Evolutionary conservation across 2,113 vertebrate species (phyloP), one percentile per base, ranked within the genome.

Genomic region (Blennius ocellaris): DNA sequence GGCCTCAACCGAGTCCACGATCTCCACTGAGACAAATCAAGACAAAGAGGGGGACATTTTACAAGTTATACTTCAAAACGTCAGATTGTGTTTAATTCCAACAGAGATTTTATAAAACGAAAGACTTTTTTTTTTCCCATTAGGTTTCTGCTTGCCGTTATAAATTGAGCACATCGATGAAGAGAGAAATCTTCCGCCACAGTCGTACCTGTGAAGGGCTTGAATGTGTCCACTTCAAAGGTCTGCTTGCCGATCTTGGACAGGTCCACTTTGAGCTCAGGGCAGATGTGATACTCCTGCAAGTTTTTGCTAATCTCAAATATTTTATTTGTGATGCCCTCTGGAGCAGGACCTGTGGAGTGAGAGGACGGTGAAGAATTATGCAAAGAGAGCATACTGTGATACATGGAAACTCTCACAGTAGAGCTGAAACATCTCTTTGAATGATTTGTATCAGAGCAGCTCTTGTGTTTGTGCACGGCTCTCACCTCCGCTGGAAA

Each of bases 281-380:
- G 97, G 63, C 97, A 99, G 92, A 98, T 98, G 5, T 93, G 92
- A 83, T 98, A 99, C 67, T 99, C 97, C 81, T 97, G 95, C 1
- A 99, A 95, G 56, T 93, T 91, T 93, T 99, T 99, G 92, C 98
- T 99, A 87, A 98, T 90, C 50, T 99, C 96, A 90, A 95, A 99
- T 69, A 99, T 99, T 89, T 98, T 97, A 73, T 98, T 96, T 0
- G 98, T 99, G 72, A 99, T 93, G 8, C 91, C 96, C 91, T 99
- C 97, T 3, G 97, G 96, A 78, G 97, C 98, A 60, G 98, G 98
- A 58, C 97, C 98, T 99, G 73, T 3, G 52, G 16, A 36, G 16
- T 52, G 58, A 51, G 39, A 4, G 54, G 76, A 59, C 15, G 5
- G 4, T 75, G 2, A 69, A n/a, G 8, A n/a, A 62, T 16, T 0